Evolutionary conservation across 1,140 invertebrate genomes (phyloP), one percentile per base, ranked within the genome.

Genomic region (Papilio glaucus): DNA sequence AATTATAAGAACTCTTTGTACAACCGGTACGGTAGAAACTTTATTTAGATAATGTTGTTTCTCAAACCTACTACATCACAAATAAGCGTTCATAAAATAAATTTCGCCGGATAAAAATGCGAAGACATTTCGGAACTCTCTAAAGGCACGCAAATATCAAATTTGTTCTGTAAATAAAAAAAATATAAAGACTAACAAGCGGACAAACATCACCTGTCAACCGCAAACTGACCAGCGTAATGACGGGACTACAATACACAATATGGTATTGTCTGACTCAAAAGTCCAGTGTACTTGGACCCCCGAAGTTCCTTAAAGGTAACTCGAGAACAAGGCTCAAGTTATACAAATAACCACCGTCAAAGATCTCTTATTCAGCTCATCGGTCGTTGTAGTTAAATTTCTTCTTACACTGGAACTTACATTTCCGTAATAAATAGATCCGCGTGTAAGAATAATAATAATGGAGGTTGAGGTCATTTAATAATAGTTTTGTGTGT

Each of bases 181-280:
- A 72, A 76, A 73, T 70, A 74, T 37, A 45, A 69, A 45, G 41
- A 53, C 21, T 29, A 69, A 69, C 67, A 49, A 29, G 45, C 67
- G 67, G 67, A 49, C 67, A 69, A 69, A 69, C 67, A 68, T 68
- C 77, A 80, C 69, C 77, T 79, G 78, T 73, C 76, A 76, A 82
- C 80, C 80, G 70, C 80, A 82, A 80, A 80, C 70, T 82, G 80
- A 80, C 80, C 80, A 75, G 72, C 24, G 71, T 82, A 82, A 82
- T 82, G 76, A 82, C 76, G 74, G 49, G 61, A 73, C 72, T 73
- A 81, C 74, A 81, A 78, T 78, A 73, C 13, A 76, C 74, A 78
- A 77, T 78, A 77, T 78, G 45, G 67, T 71, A 76, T 69, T 69
- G 67, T 69, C 26, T 12, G 67, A 38, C 45, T 37, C 42, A 45